A percentile compares a stretch with the other conserved stretches of the same genome.
Evolutionary conservation across 2,888 invertebrate species (phyloP).

Genomic region (Dione juno): DNA sequence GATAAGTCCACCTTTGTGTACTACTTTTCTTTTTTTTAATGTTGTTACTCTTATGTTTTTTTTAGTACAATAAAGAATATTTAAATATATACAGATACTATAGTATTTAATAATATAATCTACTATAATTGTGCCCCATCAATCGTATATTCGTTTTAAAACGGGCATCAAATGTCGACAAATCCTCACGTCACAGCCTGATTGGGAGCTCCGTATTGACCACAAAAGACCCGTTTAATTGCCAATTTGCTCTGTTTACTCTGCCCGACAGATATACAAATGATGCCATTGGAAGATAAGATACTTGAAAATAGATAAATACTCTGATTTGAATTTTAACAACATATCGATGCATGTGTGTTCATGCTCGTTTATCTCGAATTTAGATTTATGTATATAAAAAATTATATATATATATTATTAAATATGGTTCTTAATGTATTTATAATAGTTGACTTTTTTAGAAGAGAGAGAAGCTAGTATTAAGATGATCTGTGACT

Average conservation of each 20-base stretch:
- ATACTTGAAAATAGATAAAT: neutral
- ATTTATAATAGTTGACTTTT: too few species aligned
- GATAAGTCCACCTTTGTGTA: too few species aligned
- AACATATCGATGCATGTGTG: neutral
- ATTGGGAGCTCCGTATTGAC: constrained; percentile 19
- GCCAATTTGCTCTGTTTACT: constrained; percentile 56
- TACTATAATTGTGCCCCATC: neutral
- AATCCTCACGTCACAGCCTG: constrained; percentile 26
- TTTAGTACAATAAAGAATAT: too few species aligned
- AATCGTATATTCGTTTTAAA: constrained; percentile 14
- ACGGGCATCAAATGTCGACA: constrained; percentile 20
- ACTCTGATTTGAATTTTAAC: constrained; percentile 11
- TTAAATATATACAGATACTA: too few species aligned
- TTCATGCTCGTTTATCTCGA: neutral
- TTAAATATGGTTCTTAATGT: too few species aligned
- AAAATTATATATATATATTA: too few species aligned
- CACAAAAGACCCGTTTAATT: constrained; percentile 54
- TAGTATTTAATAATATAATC: too few species aligned
- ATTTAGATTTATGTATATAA: too few species aligned
- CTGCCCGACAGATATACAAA: constrained; percentile 45
- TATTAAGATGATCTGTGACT: too few species aligned
- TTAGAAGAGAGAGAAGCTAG: too few species aligned
- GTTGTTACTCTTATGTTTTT: too few species aligned
- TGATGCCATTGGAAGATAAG: constrained; percentile 10
- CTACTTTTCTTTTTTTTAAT: too few species aligned